Conservation (phyloP, 2,113 vertebrate genomes). For the Colossoma macropomum region DNA sequence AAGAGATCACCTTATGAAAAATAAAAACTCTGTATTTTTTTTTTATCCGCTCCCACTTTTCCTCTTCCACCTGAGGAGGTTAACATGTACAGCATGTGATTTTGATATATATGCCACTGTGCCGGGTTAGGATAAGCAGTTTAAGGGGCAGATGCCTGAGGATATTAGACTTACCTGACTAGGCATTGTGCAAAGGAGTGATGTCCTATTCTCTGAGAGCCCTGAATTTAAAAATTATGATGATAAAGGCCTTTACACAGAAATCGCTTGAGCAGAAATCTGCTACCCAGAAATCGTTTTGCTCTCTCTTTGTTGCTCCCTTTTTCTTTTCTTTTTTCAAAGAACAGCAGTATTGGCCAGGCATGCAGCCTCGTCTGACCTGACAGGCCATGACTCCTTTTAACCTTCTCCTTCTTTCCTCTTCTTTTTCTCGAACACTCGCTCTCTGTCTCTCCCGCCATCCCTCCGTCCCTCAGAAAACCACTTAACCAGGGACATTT, state of each 20-base stretch:
- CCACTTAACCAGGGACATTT: constrained; percentile 60
- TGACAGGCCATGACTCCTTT: constrained; percentile 49
- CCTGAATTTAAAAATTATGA: too few species aligned
- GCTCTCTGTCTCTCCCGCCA: constrained; percentile 12
- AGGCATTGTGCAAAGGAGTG: too few species aligned
- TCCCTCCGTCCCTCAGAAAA: constrained; percentile 42
- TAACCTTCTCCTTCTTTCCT: constrained; percentile 41
- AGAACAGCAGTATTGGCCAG: too few species aligned
- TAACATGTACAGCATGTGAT: not conserved
- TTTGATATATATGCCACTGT: not conserved
- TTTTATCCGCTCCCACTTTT: constrained; percentile 19
- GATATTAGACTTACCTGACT: not conserved
- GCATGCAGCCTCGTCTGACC: constrained; percentile 24
- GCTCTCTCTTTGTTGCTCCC: too few species aligned
- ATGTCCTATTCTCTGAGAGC: too few species aligned
- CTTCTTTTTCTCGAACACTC: constrained; percentile 5
- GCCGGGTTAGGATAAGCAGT: not conserved
- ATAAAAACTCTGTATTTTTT: constrained; percentile 58
- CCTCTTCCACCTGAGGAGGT: constrained; percentile 57
- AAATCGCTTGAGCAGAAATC: too few species aligned
- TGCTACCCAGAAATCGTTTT: too few species aligned
- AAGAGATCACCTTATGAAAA: constrained; percentile 79
- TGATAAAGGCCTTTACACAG: too few species aligned
- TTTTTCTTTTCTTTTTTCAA: not conserved
- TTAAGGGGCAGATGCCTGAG: not conserved